These are phyloP conservation scores for Chrysolina haemoptera DNA, from an alignment of 2,888 invertebrate genomes.

Conservation along the genomic window DNA sequence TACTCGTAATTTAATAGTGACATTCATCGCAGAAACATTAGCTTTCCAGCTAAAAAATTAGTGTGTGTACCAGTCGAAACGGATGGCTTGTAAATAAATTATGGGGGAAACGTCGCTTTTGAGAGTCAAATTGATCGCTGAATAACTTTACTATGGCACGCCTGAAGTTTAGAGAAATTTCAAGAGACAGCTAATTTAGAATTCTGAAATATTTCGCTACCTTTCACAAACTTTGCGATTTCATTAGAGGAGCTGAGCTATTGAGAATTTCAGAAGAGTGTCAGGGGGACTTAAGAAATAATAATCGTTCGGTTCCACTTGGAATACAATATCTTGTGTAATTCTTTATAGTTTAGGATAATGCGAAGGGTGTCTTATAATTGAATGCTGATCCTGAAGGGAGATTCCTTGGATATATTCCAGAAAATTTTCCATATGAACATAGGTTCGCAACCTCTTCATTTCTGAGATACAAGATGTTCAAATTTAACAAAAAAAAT, in stretches of 20 bases:
- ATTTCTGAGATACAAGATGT: no score
- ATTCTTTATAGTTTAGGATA: no score
- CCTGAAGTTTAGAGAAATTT: constrained; percentile 17
- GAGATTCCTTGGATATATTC: no score
- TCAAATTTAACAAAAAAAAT: no score
- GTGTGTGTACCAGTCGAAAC: constrained; percentile 45
- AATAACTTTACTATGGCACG: constrained; percentile 7
- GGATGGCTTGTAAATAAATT: constrained; percentile 33
- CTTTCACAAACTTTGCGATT: constrained; percentile 10
- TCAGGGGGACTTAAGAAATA: background rate
- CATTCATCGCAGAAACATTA: constrained; percentile 52
- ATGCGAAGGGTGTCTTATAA: no score
- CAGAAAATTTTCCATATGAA: no score
- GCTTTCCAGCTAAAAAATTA: constrained; percentile 49
- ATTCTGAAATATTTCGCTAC: constrained; percentile 15
- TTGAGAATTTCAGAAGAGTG: background rate
- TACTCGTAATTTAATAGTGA: constrained; percentile 49
- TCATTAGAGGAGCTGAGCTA: constrained; percentile 5
- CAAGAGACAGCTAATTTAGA: constrained; percentile 18
- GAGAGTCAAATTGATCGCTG: constrained; percentile 11
- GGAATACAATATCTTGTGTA: background rate
- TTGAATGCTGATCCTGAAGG: no score
- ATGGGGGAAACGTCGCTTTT: constrained; percentile 8
- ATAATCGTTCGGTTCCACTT: background rate
- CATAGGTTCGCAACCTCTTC: no score